Conservation (phyloP, 2,888 invertebrate genomes). For the Epirrita christyi region DNA sequence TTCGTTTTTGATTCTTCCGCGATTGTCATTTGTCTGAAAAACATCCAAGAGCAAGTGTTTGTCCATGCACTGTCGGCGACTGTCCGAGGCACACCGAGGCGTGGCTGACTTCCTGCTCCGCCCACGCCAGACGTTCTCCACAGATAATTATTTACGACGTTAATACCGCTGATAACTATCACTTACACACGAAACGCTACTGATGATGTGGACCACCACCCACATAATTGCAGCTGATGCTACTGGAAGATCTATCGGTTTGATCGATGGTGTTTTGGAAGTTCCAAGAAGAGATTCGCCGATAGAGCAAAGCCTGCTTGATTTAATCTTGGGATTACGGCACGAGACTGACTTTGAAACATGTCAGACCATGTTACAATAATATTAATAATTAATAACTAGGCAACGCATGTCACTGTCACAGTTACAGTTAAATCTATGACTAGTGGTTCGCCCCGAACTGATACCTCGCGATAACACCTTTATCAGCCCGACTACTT, state of each 20-base stretch:
- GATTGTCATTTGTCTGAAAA: no score
- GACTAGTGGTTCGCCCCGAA: no score
- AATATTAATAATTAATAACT: no score
- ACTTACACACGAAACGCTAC: constrained; percentile 35
- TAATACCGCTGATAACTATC: constrained; percentile 41
- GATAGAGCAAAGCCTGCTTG: no score
- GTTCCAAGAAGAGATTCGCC: neutral
- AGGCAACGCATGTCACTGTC: no score
- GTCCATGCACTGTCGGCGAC: constrained; percentile 13
- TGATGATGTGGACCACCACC: constrained; percentile 28
- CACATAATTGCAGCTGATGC: constrained; percentile 34
- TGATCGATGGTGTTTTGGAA: constrained; percentile 18
- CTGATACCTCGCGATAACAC: no score
- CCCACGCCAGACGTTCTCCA: constrained; percentile 32
- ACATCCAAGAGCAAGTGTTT: constrained; percentile 20
- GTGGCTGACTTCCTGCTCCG: constrained; percentile 37
- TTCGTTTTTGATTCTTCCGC: no score
- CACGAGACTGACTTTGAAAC: no score
- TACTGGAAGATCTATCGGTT: constrained; percentile 31
- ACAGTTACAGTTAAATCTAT: no score
- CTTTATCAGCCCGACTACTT: no score
- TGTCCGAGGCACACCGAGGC: constrained; percentile 33
- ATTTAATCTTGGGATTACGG: no score
- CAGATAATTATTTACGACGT: constrained; percentile 41
- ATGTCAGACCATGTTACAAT: no score